Conservation (phyloP, 53 echinoderm and acorn worm species). For the Henricia sp. region DNA sequence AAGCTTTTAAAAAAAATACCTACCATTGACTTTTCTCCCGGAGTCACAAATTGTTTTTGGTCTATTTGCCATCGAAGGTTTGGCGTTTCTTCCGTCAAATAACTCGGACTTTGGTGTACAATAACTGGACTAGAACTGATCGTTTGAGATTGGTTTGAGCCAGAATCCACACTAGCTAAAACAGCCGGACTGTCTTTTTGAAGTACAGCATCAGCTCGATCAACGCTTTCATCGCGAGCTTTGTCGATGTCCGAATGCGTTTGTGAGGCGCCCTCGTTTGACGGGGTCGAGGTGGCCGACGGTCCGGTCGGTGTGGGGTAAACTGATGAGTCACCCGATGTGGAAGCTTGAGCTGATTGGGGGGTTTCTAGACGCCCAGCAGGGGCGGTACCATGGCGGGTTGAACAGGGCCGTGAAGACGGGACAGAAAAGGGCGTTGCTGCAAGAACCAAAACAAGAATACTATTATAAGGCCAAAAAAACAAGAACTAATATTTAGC, state of each 20-base stretch:
- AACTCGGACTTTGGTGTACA: background rate
- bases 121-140: constrained; percentile 2
- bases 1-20: background rate
- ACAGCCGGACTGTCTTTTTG: background rate
- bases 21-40: constrained; percentile 59
- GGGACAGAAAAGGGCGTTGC: background rate
- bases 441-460: background rate
- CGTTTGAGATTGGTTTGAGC: constrained; percentile 17
- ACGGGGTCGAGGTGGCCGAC: constrained; percentile 18
- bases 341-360: background rate
- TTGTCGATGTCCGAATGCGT: background rate
- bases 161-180: background rate
- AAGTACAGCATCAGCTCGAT: background rate
- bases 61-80: constrained; percentile 9
- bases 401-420: background rate
- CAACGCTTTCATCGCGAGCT: background rate
- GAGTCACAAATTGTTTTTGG: constrained; percentile 34
- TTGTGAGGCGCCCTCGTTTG: constrained; percentile 27
- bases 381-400: constrained; percentile 7
- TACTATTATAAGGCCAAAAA: background rate
- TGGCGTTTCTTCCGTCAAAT: background rate
- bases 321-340: background rate
- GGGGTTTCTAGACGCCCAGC: background rate
- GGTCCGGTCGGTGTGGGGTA: background rate
- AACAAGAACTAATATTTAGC: too few species aligned